These are phyloP conservation scores for Liolophura sinensis DNA, from an alignment of 1,140 invertebrate species.

Conservation along the genomic window DNA sequence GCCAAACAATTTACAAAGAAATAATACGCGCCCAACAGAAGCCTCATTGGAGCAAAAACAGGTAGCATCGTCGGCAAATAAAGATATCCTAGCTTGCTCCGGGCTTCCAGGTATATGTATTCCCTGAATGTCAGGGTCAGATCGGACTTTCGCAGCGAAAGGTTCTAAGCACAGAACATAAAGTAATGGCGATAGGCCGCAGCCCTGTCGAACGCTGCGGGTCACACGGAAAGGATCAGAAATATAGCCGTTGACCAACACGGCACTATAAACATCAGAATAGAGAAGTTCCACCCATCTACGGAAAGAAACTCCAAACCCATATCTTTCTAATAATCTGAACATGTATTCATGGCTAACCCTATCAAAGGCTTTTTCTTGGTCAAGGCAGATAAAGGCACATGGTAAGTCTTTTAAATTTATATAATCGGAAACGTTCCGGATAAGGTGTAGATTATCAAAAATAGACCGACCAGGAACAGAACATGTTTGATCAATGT, in stretches of 20 bases:
- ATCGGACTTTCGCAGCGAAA: constrained; percentile 21
- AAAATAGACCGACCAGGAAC: constrained; percentile 24
- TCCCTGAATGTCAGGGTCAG: constrained; percentile 24
- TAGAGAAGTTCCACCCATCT: constrained; percentile 33
- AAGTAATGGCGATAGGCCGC: constrained; percentile 50
- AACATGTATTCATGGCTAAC: constrained; percentile 28
- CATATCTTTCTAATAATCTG: constrained; percentile 18
- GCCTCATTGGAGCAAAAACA: constrained; percentile 14
- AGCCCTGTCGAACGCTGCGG: constrained; percentile 55
- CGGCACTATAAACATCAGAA: constrained; percentile 18
- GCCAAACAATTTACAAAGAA: constrained; percentile 15
- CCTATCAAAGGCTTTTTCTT: constrained; percentile 31
- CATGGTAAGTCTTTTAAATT: constrained; percentile 19
- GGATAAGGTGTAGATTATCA: constrained; percentile 31
- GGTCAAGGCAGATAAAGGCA: constrained; percentile 27
- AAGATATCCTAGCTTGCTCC: constrained; percentile 18
- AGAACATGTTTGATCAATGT: constrained; percentile 28
- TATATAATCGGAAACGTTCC: constrained; percentile 30
- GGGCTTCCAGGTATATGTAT: constrained; percentile 24
- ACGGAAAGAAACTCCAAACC: constrained; percentile 25
- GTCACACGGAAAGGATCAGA: constrained; percentile 38
- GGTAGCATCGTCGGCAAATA: constrained; percentile 33
- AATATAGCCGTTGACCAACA: constrained; percentile 32
- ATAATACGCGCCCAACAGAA: constrained; percentile 18
- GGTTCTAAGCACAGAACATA: constrained; percentile 58